Evolutionary conservation across 2,113 vertebrate species (phyloP).

Genomic region (Rhineura floridana): DNA sequence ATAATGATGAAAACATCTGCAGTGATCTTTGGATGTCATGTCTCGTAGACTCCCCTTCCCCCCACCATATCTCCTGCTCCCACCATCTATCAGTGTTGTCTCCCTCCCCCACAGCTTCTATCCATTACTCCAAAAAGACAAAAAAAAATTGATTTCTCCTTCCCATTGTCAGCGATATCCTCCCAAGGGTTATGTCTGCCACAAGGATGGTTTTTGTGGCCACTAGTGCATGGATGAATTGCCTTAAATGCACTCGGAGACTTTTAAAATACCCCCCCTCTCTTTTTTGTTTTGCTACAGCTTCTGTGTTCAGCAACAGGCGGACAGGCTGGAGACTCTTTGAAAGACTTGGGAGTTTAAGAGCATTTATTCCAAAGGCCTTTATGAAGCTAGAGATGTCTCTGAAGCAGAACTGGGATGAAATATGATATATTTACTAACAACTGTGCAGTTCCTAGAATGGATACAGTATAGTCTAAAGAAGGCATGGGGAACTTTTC

Average conservation of each 20-base stretch:
- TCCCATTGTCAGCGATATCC: not conserved
- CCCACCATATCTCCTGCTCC: constrained; percentile 5
- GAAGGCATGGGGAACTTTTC: no score
- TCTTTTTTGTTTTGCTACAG: not conserved
- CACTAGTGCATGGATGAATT: not conserved
- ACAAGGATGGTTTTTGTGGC: not conserved
- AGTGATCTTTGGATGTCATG: constrained; percentile 40
- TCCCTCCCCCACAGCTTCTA: not conserved
- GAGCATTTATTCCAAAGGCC: not conserved
- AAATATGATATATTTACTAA: not conserved
- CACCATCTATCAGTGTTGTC: not conserved
- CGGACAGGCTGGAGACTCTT: not conserved
- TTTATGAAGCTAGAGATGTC: not conserved
- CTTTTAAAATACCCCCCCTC: not conserved
- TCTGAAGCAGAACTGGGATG: not conserved
- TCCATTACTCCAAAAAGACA: not conserved
- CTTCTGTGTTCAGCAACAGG: not conserved
- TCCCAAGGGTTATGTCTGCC: constrained; percentile 9
- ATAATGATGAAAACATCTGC: constrained; percentile 63
- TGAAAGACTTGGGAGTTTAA: not conserved
- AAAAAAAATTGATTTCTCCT: not conserved
- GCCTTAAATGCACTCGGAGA: not conserved
- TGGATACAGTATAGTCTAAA: not conserved
- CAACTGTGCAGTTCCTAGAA: not conserved
- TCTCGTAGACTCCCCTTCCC: constrained; percentile 44